Conservation (phyloP, 2,888 invertebrate genomes). For the Hermaeophaga mercurialis region DNA sequence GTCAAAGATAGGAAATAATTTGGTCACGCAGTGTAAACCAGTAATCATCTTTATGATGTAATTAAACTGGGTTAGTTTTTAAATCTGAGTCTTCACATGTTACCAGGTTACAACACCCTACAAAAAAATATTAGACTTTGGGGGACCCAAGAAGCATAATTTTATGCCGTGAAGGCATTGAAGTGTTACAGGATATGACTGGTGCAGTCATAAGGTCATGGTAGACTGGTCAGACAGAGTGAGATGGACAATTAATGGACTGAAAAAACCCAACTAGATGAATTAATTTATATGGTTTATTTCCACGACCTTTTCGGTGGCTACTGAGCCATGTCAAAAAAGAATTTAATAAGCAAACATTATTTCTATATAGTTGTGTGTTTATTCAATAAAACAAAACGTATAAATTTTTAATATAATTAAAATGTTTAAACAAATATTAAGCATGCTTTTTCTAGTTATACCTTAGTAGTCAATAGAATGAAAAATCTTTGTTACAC, state of each 20-base stretch:
- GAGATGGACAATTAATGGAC: conserved; percentile 49
- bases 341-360: conserved; percentile 10
- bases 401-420: too few relatives aligned
- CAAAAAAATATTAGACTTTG: neutral
- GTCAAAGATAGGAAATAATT: too few relatives aligned
- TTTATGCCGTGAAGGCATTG: conserved; percentile 47
- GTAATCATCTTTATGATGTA: too few relatives aligned
- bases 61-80: too few relatives aligned
- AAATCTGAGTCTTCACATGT: too few relatives aligned
- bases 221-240: conserved; percentile 47
- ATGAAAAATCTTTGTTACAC: too few relatives aligned
- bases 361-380: too few relatives aligned
- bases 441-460: too few relatives aligned
- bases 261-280: conserved; percentile 43
- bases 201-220: conserved; percentile 54
- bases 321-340: conserved; percentile 21
- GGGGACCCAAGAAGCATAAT: conserved; percentile 30
- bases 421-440: too few relatives aligned
- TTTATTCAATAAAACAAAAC: too few relatives aligned
- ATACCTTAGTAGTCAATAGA: too few relatives aligned
- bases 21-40: too few relatives aligned
- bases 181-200: conserved; percentile 56
- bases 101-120: neutral
- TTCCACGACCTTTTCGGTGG: conserved; percentile 27
- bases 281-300: conserved; percentile 34